These are phyloP conservation scores for Idaea aversata DNA, from an alignment of 2,888 invertebrate genomes.

Conservation along the genomic window DNA sequence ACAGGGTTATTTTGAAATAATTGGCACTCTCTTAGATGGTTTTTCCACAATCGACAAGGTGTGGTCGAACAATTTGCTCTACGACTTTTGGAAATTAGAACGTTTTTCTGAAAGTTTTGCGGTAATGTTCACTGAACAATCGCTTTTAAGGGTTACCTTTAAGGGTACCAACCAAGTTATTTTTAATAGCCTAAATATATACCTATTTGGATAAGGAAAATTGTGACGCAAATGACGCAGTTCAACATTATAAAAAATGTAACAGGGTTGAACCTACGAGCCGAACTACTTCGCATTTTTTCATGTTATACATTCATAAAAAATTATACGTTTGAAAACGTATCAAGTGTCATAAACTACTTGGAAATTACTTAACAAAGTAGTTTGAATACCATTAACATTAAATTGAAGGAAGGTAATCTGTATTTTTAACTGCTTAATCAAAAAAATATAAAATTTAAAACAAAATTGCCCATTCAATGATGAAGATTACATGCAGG, in stretches of 20 bases:
- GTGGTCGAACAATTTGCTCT: not conserved
- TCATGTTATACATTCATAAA: no score
- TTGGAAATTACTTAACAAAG: no score
- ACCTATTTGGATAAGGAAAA: not conserved
- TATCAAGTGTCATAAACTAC: no score
- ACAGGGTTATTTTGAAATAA: not conserved
- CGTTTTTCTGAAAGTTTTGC: not conserved
- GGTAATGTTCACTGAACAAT: not conserved
- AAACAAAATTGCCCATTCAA: conserved; percentile 16
- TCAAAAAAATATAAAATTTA: not conserved
- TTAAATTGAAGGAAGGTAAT: conserved; percentile 23
- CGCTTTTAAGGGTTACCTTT: not conserved
- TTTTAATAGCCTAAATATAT: not conserved
- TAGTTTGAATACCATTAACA: conserved; percentile 41
- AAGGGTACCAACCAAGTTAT: not conserved
- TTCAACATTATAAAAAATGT: not conserved
- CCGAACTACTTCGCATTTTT: no score
- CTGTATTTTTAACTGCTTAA: conserved; percentile 15
- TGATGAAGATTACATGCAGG: conserved; percentile 9
- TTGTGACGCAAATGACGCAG: not conserved
- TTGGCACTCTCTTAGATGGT: not conserved
- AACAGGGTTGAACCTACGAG: no score
- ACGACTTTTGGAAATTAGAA: not conserved
- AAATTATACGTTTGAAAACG: no score
- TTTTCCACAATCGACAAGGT: not conserved